Evolutionary conservation across 1,140 invertebrate species (phyloP).

Genomic region (Diprion similis): DNA sequence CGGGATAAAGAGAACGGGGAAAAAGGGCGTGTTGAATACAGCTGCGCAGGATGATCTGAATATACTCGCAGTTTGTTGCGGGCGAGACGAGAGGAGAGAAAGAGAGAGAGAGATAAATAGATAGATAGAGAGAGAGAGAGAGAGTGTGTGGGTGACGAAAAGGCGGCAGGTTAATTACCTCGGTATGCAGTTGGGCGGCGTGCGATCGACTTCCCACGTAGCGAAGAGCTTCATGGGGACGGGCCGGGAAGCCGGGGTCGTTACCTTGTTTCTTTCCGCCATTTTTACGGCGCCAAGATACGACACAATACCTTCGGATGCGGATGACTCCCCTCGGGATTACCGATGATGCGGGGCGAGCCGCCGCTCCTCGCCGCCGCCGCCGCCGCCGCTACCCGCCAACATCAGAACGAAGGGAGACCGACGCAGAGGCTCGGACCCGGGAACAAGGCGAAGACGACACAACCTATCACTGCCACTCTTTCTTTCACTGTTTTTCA

Average conservation of each 20-base stretch:
- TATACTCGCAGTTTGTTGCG: too few relatives aligned
- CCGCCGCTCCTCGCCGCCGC: too few relatives aligned
- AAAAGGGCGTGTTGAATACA: constrained; percentile 1
- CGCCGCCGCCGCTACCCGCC: too few relatives aligned
- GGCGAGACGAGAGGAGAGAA: not conserved
- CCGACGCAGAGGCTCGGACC: too few relatives aligned
- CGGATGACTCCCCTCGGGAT: too few relatives aligned
- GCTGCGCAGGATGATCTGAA: not conserved
- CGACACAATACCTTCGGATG: too few relatives aligned
- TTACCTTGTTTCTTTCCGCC: constrained; percentile 61
- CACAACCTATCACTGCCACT: too few relatives aligned
- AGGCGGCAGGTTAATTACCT: constrained; percentile 68
- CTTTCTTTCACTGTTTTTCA: too few relatives aligned
- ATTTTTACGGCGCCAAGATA: constrained; percentile 49
- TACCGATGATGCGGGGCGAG: too few relatives aligned
- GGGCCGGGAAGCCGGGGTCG: constrained; percentile 71
- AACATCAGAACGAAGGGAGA: too few relatives aligned
- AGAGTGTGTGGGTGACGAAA: not conserved
- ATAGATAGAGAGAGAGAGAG: not conserved
- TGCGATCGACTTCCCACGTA: constrained; percentile 97
- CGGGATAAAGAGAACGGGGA: not conserved
- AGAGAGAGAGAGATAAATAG: not conserved
- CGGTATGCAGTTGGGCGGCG: constrained; percentile 95
- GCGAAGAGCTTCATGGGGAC: constrained; percentile 98
- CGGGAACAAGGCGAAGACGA: too few relatives aligned